These are phyloP conservation scores for Tenthredo notha DNA, from an alignment of 2,888 invertebrate genomes.

Conservation along the genomic window DNA sequence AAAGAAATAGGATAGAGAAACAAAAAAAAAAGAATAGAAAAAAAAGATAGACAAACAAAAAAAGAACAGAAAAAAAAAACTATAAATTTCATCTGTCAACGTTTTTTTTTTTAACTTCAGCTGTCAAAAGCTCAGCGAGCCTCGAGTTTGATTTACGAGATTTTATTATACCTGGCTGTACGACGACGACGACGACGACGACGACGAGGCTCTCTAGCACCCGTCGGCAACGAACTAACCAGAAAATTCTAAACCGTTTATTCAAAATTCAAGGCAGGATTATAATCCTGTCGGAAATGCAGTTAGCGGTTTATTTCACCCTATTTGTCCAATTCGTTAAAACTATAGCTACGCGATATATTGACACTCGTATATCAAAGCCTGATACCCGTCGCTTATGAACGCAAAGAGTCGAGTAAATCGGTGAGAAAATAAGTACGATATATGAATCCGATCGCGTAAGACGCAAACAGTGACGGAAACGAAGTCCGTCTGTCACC, in stretches of 20 bases:
- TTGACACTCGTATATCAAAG: not conserved
- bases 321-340: not conserved
- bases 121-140: not conserved
- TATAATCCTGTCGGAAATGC: not conserved
- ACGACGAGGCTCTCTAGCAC: not conserved
- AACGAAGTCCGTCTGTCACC: not conserved
- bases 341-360: not conserved
- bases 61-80: not conserved
- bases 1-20: not conserved
- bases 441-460: not conserved
- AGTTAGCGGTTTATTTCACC: not conserved
- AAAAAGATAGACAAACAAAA: not conserved
- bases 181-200: not conserved
- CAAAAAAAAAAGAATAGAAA: not conserved
- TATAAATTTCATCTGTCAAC: not conserved
- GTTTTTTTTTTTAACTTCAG: not conserved
- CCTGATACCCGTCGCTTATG: not conserved
- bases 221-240: slow-evolving; percentile 16
- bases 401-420: not conserved
- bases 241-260: slow-evolving; percentile 23
- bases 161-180: not conserved
- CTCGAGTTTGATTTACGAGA: slow-evolving; percentile 25
- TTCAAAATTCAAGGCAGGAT: not conserved
- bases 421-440: not conserved
- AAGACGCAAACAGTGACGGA: too few relatives aligned